Conservation (phyloP, 2,113 vertebrate species). For the Heterochromis multidens region DNA sequence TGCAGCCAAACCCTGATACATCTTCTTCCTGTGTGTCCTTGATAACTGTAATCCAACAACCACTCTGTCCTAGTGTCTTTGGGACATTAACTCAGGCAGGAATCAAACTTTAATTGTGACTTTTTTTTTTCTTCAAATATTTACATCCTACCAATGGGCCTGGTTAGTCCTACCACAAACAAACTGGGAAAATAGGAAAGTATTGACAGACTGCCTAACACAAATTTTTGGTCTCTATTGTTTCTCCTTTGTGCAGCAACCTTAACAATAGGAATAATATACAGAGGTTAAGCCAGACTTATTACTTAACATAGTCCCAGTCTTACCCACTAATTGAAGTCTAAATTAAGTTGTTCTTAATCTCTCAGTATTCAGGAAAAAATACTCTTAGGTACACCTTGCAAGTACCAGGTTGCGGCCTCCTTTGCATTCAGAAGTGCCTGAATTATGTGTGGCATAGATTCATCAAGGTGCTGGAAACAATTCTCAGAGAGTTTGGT, state of each 20-base stretch:
- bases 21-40: neutral
- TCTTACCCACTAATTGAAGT: too few species aligned
- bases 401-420: neutral
- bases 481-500: neutral
- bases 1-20: neutral
- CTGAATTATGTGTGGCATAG: neutral
- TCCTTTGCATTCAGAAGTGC: neutral
- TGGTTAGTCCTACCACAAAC: neutral
- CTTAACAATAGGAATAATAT: neutral
- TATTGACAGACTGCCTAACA: too few species aligned
- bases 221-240: too few species aligned
- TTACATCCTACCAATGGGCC: neutral
- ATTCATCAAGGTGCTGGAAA: neutral
- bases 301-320: too few species aligned
- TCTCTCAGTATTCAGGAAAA: neutral
- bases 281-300: neutral
- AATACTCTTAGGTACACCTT: too few species aligned
- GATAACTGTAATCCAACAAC: neutral
- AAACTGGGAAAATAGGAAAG: neutral
- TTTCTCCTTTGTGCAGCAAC: too few species aligned
- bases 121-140: neutral
- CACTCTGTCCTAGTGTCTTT: neutral
- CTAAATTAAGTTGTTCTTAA: neutral
- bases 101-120: neutral
- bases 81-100: neutral